Percentiles rank a stretch among this genome's conserved stretches.
phyloP scores from a whole-genome alignment of 2,888 invertebrate genomes.

The Spodoptera exigua region DNA sequence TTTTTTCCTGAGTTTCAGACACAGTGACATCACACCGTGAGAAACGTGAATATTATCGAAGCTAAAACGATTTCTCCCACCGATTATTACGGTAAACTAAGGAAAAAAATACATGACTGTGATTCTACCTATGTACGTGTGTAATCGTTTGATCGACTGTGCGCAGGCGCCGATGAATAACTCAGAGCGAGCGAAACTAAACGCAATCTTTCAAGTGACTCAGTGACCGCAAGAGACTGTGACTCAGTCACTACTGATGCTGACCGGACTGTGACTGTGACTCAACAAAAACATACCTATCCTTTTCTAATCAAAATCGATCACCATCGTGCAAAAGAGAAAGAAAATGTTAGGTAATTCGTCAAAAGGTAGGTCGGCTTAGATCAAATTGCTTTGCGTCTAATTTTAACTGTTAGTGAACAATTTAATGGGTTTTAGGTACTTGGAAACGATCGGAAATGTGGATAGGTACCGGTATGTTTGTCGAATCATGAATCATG shows the following conservation, averaged over 20 bases:
- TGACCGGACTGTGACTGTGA: constrained; percentile 63
- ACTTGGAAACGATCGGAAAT: constrained; percentile 60
- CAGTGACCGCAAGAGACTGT: constrained; percentile 75
- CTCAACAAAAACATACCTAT: constrained; percentile 62
- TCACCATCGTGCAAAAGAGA: constrained; percentile 50
- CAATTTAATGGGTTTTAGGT: constrained; percentile 55
- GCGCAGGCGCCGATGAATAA: constrained; percentile 70
- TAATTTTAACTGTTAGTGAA: constrained; percentile 62
- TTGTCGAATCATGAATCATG: constrained; percentile 55
- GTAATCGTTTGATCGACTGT: constrained; percentile 40
- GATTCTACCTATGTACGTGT: constrained; percentile 18
- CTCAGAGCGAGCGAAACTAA: constrained; percentile 60
- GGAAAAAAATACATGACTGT: constrained; percentile 15
- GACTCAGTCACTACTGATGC: constrained; percentile 64
- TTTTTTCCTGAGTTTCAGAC: not conserved
- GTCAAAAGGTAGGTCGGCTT: constrained; percentile 59
- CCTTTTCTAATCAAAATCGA: constrained; percentile 55
- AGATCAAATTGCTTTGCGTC: constrained; percentile 64
- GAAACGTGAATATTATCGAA: constrained; percentile 5
- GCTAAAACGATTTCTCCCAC: constrained; percentile 10
- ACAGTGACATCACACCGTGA: constrained; percentile 13
- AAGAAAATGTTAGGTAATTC: constrained; percentile 47
- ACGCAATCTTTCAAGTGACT: constrained; percentile 75
- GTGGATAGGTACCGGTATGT: constrained; percentile 49
- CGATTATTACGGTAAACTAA: constrained; percentile 8